Evolutionary conservation across 1,140 invertebrate species (phyloP), one percentile per base, ranked within the genome.

Genomic region (Tetramorium alpestre): DNA sequence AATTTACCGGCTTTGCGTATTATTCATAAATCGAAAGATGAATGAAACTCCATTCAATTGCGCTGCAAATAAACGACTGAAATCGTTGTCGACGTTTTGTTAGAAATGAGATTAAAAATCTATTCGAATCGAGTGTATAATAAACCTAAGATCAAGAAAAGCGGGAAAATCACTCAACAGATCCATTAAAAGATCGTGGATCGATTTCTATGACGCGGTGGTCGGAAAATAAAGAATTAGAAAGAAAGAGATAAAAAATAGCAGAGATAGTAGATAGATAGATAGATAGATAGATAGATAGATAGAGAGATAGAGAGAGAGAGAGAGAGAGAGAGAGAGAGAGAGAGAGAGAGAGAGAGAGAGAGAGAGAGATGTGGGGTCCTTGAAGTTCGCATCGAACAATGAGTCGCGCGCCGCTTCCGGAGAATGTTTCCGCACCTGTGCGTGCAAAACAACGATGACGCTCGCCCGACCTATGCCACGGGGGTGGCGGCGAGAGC

Each of bases 371-470:
- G 18, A 54, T 11, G 16, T 6, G 33, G 18, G 47, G 11, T 65
- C 13, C 64, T 86, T 41, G 33, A 85, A 85, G 73, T 78, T 64
- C 60, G 64, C 41, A 41, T 58, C 18, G 78, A 86, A 65, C 49
- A 78, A 76, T 51, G 75, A 86, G 51, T 69, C 84, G 73, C 64
- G 64, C 51, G 64, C 51, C 64, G 85, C 41, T 54, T 81, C 51
- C 75, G 67, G 78, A 56, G 56, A 84, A 84, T 65, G 67, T 65
- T 85, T 85, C 82, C 82, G 82, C 82, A 85, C 73, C 73, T 85
- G 73, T 85, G 82, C 82, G 82, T 85, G 82, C 82, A 85, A 85
- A 85, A 85, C 82, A 62, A 69, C 82, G 82, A 85, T 51, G 69
- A 51, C 75, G 62, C 60, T 86, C 85, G 85, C 41, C 51, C 86